phyloP scores from a whole-genome alignment of 1,140 invertebrate species.

The Spodoptera litura region DNA sequence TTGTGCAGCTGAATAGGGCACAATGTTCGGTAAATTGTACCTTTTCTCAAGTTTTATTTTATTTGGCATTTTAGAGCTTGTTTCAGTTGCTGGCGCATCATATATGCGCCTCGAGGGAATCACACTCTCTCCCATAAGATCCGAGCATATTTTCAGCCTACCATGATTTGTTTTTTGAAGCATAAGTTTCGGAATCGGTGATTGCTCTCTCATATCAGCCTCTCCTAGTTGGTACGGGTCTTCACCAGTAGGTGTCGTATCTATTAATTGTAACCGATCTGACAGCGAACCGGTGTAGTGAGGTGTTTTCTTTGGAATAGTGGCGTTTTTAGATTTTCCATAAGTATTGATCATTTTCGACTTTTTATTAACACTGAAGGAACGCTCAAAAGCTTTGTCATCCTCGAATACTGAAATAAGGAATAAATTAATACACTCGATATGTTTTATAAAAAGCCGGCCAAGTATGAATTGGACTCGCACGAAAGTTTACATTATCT shows the following conservation, averaged over 20 bases:
- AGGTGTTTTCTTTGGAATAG: slow-evolving; percentile 57
- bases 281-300: slow-evolving; percentile 74
- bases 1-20: slow-evolving; percentile 2
- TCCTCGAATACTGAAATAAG: slow-evolving; percentile 55
- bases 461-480: no score
- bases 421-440: neutral
- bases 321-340: slow-evolving; percentile 61
- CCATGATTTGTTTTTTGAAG: slow-evolving; percentile 76
- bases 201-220: slow-evolving; percentile 78
- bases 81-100: slow-evolving; percentile 59
- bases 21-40: slow-evolving; percentile 49
- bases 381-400: slow-evolving; percentile 50
- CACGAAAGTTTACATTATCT: no score
- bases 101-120: slow-evolving; percentile 62
- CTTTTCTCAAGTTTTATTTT: slow-evolving; percentile 53
- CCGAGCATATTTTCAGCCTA: slow-evolving; percentile 65
- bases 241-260: slow-evolving; percentile 78
- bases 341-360: slow-evolving; percentile 78
- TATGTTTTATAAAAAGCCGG: no score
- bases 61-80: slow-evolving; percentile 45
- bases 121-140: slow-evolving; percentile 28
- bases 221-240: slow-evolving; percentile 80
- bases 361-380: slow-evolving; percentile 74
- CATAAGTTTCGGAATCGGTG: slow-evolving; percentile 79
- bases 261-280: slow-evolving; percentile 74